Conservation (phyloP, 2,113 vertebrate genomes). For the Dinomys branickii region DNA sequence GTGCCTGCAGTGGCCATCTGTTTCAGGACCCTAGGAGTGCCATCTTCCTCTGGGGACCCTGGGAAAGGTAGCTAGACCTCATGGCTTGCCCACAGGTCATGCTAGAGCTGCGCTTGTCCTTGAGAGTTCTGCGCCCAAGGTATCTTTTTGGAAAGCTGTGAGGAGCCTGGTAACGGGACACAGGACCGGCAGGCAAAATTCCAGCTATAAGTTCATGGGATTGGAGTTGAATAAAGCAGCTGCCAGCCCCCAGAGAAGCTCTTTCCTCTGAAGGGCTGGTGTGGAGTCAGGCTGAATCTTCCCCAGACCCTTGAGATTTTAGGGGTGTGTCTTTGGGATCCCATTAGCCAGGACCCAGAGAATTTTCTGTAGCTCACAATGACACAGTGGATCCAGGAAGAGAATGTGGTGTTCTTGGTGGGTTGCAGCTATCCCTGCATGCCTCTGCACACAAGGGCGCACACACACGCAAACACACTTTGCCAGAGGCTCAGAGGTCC, state of each 20-base stretch:
- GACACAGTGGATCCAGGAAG: neutral
- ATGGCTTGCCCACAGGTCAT: neutral
- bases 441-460: neutral
- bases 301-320: neutral
- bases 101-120: neutral
- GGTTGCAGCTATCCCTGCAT: neutral
- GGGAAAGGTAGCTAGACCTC: neutral
- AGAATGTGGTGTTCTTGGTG: neutral
- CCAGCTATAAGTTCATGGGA: neutral
- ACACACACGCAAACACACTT: neutral
- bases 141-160: conserved; percentile 12
- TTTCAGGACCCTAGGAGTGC: neutral
- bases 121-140: neutral
- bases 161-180: neutral
- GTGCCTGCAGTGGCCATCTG: too few relatives aligned
- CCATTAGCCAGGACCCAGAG: neutral
- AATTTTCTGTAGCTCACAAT: neutral
- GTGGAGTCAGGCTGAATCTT: neutral
- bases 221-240: neutral
- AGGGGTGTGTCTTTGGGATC: neutral
- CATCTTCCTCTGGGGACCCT: neutral
- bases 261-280: neutral
- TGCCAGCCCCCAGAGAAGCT: neutral
- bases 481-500: neutral
- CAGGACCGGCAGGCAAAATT: neutral